Base-by-base conservation (phyloP, 2,888 invertebrate genomes). In the Caenorhabditis uteleia region DNA sequence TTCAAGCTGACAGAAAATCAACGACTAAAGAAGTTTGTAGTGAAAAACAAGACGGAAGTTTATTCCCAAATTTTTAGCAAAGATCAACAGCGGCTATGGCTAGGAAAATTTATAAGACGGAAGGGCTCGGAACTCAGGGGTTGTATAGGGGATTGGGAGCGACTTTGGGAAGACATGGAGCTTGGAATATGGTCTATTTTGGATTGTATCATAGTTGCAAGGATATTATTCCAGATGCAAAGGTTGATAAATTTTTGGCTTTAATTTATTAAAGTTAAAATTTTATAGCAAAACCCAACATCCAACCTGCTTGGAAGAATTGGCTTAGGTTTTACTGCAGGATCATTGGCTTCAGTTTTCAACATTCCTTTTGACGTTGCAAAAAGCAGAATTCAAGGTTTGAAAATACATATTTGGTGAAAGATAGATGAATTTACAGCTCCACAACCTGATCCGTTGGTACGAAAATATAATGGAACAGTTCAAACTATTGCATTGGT, bases 321-420 rank as follows among this genome's bases (percentile, higher is more conserved):
- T 34, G 86, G 88, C 0, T 90, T 94, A 74, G 94, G 94, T 34
- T 92, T 95, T 81, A 87, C 88, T 10, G 91, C 93, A 12, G 95
- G 94, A 2, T 90, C 91, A 0, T 84, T 93, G 31, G 93, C 90
- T 8, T 93, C 93, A 5, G 89, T 90, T 74, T 86, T 90, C 43
- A 95, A 95, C 85, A 94, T 94, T 85, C 95, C 95, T 6, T 94
- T 94, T 84, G 95, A 95, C 84, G 95, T 95, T 26, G 95, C 92
- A 23, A 95, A 95, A 85, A 93, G 92, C 75, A 88, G 95, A 50
- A 95, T 95, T 74, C 95, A 95, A 85, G 94, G 65, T 54, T 16
- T 7, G 5, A n/a, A 4, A 8, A 16, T 14, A 26, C 29, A 44
- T 14, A 14, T 5, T 3, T 7, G 14, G n/a, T 33, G 14, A 29